phyloP scores from a whole-genome alignment of 2,113 vertebrate genomes.

The Ameiurus melas region DNA sequence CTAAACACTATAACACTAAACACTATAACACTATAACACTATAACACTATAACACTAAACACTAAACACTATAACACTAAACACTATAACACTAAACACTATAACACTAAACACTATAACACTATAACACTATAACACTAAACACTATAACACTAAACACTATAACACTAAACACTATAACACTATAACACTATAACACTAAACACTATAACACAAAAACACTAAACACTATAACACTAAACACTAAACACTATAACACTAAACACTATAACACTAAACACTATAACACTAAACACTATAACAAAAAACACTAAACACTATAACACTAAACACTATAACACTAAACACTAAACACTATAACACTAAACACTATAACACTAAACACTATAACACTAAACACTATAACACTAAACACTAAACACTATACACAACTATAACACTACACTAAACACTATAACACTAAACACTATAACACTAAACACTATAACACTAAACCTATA shows the following conservation, averaged over 20 bases:
- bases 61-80: neutral
- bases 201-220: neutral
- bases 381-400: neutral
- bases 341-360: neutral
- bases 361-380: neutral
- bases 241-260: neutral
- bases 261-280: neutral
- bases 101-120: too few species aligned
- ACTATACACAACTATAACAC: too few species aligned
- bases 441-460: neutral
- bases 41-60: neutral
- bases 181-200: neutral
- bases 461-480: neutral
- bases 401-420: too few species aligned
- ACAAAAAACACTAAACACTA: neutral
- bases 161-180: too few species aligned
- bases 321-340: neutral
- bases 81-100: neutral
- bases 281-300: neutral
- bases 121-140: neutral
- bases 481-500: neutral
- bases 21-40: neutral
- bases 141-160: neutral
- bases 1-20: too few species aligned
- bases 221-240: neutral